These are phyloP conservation scores for Platysteira castanea DNA, from an alignment of 2,113 vertebrate genomes.

Conservation along the genomic window DNA sequence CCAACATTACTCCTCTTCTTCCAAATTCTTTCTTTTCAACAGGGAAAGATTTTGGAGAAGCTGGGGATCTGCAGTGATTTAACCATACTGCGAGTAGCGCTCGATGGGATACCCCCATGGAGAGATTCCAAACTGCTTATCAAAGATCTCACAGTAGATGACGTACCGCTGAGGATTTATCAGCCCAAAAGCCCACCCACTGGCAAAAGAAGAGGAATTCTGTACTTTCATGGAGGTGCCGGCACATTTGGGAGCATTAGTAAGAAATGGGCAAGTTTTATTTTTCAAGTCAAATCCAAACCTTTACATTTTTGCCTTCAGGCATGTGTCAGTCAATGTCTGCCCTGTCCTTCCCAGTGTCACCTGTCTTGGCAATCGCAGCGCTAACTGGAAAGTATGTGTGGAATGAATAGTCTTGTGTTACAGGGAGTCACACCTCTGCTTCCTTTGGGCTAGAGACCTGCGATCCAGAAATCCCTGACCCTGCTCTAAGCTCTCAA, in stretches of 20 bases:
- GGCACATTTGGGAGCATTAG: slow-evolving; percentile 73
- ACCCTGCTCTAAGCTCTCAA: not conserved
- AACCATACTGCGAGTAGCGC: slow-evolving; percentile 26
- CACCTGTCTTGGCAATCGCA: not conserved
- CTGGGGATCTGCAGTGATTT: slow-evolving; percentile 73
- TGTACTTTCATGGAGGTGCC: slow-evolving; percentile 80
- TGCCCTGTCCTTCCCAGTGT: not conserved
- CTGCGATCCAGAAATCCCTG: not conserved
- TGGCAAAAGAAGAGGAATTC: slow-evolving; percentile 63
- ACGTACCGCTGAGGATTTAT: slow-evolving; percentile 76
- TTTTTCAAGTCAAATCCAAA: not conserved
- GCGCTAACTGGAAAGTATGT: not conserved
- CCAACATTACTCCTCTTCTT: not conserved
- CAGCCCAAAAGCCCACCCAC: slow-evolving; percentile 59
- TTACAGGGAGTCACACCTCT: not conserved
- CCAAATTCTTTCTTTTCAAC: not conserved
- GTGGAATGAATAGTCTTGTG: not conserved
- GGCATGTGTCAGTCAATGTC: not conserved
- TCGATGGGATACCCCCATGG: not conserved
- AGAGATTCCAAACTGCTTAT: slow-evolving; percentile 59
- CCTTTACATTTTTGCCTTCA: not conserved
- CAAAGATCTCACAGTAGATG: slow-evolving; percentile 69
- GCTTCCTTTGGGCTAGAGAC: not conserved
- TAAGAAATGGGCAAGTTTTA: slow-evolving; percentile 56
- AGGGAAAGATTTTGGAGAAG: slow-evolving; percentile 76